phyloP scores from a whole-genome alignment of 2,113 vertebrate species.

The Procavia capensis region DNA sequence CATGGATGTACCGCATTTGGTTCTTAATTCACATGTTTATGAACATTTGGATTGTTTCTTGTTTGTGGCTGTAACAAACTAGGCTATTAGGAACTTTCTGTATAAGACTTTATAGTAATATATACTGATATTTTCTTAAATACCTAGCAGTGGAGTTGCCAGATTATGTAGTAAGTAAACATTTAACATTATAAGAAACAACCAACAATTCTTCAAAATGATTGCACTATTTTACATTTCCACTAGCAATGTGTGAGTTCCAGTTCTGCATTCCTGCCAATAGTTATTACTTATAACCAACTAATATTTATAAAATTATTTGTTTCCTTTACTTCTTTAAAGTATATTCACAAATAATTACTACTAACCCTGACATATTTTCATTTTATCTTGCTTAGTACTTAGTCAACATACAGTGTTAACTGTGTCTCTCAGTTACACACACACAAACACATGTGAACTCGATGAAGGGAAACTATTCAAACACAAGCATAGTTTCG shows the following conservation, averaged over 20 bases:
- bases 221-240: too few relatives aligned
- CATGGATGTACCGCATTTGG: background rate
- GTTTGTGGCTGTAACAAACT: background rate
- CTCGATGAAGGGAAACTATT: background rate
- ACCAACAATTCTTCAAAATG: background rate
- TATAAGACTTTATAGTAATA: background rate
- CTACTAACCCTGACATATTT: background rate
- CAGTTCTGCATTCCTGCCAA: too few relatives aligned
- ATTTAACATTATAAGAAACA: background rate
- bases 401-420: background rate
- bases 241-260: too few relatives aligned
- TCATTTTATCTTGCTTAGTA: background rate
- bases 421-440: background rate
- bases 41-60: too few relatives aligned
- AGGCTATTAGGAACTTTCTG: background rate
- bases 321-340: background rate
- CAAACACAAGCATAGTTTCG: background rate
- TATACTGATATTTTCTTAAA: constrained; percentile 18
- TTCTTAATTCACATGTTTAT: background rate
- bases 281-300: background rate
- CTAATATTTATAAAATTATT: background rate
- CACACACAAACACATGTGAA: background rate
- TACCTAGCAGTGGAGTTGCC: background rate
- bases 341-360: background rate
- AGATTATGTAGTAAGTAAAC: background rate